Base-by-base conservation (phyloP, 2,797 vertebrate genomes). In the Dryobates pubescens region DNA sequence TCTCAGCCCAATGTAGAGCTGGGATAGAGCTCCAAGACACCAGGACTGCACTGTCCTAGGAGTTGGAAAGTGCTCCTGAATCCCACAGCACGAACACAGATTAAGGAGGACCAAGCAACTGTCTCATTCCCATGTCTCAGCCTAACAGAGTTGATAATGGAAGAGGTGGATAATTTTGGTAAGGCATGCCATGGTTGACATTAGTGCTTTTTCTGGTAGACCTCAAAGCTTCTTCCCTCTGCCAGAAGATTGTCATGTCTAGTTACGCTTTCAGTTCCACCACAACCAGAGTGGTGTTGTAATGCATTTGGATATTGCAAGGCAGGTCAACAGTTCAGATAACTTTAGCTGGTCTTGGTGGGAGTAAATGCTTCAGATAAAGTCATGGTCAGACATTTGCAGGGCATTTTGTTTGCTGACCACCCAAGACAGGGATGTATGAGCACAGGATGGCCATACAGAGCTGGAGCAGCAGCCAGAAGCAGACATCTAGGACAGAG, bases 361-460 rank as follows among this genome's bases (percentile, higher is more conserved):
- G 20, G 16, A 45, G 45, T 65, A 91, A 94, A 59, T 41, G 29
- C 15, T 64, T 47, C n/a, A 17, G 56, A 63, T 59, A 38, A 78
- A 89, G 32, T 30, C 4, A 3, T 30, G 29, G 30, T 79, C 32
- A 82, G 10, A 84, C 58, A n/a, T 79, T 26, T 24, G 32, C 24
- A 45, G 38, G 29, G 6, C 76, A 8, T 17, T 82, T 67, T 41
- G 7, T 76, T 82, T 58, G 17, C 64, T 43, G 23, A 13, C 36
- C 13, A 5, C 12, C 29, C 10, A 26, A 30, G 20, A 17, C 12
- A 27, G 67, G 17, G 15, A 13, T 27, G 4, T 59, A 57, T 38
- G 24, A 67, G 26, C 26, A 43, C 1, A 1, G 16, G 18, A 36
- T 54, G 61, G 20, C 57, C 2, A 0, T 32, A 10, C 1, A 14